Percentiles rank a stretch among this genome's conserved stretches.
These are phyloP conservation scores for Platichthys flesus DNA, from an alignment of 2,113 vertebrate species.

Conservation along the genomic window DNA sequence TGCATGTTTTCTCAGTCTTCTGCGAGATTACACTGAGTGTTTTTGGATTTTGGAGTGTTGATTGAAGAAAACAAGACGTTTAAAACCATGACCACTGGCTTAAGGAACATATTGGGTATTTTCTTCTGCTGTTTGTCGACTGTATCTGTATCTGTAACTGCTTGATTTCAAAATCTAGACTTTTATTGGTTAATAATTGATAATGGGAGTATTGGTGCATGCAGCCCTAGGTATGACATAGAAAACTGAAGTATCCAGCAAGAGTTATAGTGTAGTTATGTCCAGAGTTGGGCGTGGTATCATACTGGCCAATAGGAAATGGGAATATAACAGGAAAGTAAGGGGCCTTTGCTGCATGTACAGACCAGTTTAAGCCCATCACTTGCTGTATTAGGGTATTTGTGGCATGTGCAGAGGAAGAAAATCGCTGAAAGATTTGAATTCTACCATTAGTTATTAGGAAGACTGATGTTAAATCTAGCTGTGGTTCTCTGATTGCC, in stretches of 20 bases:
- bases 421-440: background rate
- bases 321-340: background rate
- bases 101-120: background rate
- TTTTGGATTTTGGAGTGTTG: background rate
- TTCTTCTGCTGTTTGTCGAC: background rate
- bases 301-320: background rate
- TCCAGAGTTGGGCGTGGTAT: background rate
- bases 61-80: background rate
- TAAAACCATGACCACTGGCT: background rate
- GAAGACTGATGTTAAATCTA: conserved; percentile 2
- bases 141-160: too few species aligned
- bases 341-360: background rate
- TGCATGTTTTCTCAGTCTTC: background rate
- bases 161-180: background rate
- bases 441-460: background rate
- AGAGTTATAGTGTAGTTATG: background rate
- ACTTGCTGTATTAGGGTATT: background rate
- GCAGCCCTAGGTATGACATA: background rate
- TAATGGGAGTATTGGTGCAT: background rate
- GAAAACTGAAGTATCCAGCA: background rate
- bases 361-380: background rate
- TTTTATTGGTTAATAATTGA: background rate
- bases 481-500: conserved; percentile 14
- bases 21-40: too few species aligned
- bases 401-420: background rate